Evolutionary conservation across 2,888 invertebrate genomes (phyloP), one percentile per base, ranked within the genome.

Genomic region (Rhogogaster chlorosoma): DNA sequence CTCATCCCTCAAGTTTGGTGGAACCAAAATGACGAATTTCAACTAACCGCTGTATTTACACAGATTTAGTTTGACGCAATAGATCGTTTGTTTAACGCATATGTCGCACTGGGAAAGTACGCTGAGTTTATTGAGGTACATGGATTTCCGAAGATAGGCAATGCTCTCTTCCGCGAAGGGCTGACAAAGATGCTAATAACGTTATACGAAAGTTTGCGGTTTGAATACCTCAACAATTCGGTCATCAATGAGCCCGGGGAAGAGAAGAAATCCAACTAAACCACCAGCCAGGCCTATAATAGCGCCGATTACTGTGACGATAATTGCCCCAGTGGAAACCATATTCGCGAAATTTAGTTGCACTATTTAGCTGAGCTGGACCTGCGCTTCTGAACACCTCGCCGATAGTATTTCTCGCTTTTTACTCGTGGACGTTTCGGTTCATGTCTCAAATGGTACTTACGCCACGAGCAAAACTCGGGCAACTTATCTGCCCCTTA

Each of bases 301-400:
- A 26, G 45, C 67, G 49, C 83, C 83, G 67, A 83, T 29, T 49
- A 83, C 32, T 29, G 83, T n/a, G 10, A 70, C 29, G 26, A 83
- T 12, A 45, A 29, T 18, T 29, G 67, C 45, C 22, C 10, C 67
- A 26, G 42, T 9, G 15, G 32, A 83, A 5, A 49, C 32, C 83
- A 83, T 83, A 12, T 29, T 64, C n/a, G 6, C 6, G 49, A 38
- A 45, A 64, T 53, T 22, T 6, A 42, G 18, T 22, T n/a, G 38
- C 32, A n/a, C 42, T 12, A 73, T 18, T 42, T 22, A 36, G n/a
- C 15, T 36, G 70, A 36, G n/a, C 36, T 36, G 36, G 18, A 70
- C 36, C 9, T 15, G 29, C 32, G 70, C 4, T 18, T 70, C 15
- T 2, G 6, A 22, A 38, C 38, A 71, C 71, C 10, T 1, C 42